A percentile compares a stretch with the other conserved stretches of the same genome.
These are phyloP conservation scores for Pseudomyrmex gracilis DNA, from an alignment of 1,140 invertebrate species.

Conservation along the genomic window DNA sequence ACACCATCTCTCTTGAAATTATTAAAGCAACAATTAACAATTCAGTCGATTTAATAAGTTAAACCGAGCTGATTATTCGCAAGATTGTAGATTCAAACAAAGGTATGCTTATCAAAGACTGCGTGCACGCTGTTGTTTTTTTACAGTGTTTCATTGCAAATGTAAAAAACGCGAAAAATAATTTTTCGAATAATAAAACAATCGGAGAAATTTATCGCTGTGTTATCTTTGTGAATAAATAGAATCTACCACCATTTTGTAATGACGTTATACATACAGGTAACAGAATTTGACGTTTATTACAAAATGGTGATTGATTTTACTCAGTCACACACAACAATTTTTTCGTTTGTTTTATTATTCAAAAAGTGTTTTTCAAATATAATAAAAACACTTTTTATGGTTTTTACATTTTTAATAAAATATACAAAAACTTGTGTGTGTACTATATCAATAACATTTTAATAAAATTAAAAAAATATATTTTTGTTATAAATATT, in stretches of 20 bases:
- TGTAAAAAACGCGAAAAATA: slow-evolving; percentile 17
- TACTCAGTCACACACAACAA: background rate
- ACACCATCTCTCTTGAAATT: slow-evolving; percentile 35
- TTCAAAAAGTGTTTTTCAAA: too few species aligned
- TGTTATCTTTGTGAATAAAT: background rate
- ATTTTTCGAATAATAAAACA: background rate
- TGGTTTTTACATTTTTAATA: too few species aligned
- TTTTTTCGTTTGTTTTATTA: background rate
- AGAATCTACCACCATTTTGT: slow-evolving; percentile 33
- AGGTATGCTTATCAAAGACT: background rate
- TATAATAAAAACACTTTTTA: too few species aligned
- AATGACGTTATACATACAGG: background rate
- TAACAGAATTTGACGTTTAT: too few species aligned
- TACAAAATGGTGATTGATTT: too few species aligned
- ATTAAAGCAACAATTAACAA: slow-evolving; percentile 54
- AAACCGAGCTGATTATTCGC: slow-evolving; percentile 25
- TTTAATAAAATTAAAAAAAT: background rate
- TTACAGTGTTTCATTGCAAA: slow-evolving; percentile 34
- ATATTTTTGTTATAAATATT: background rate
- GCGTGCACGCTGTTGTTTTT: slow-evolving; percentile 24
- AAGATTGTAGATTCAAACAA: background rate
- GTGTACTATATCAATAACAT: too few species aligned
- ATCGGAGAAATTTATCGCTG: background rate
- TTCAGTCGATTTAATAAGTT: slow-evolving; percentile 41
- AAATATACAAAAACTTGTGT: too few species aligned